Evolutionary conservation across 2,888 invertebrate species (phyloP).

Genomic region (Drosophila ezoana): DNA sequence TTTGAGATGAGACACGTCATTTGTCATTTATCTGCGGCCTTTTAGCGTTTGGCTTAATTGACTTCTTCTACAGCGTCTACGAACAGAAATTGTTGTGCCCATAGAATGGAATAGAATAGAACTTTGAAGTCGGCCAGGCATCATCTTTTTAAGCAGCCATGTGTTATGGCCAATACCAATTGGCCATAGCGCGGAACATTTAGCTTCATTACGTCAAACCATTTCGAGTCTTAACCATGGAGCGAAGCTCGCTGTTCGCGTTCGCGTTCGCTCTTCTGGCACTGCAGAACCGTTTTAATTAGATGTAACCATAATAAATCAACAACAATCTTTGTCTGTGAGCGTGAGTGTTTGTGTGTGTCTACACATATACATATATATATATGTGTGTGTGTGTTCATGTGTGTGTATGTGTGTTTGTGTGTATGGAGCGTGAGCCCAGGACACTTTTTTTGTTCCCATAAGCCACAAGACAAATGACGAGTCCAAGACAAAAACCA

Average conservation of each 20-base stretch:
- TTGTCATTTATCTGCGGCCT: conserved; percentile 77
- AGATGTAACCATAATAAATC: conserved; percentile 79
- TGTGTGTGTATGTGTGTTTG: conserved; percentile 12
- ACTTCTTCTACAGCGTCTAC: conserved; percentile 57
- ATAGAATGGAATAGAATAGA: conserved; percentile 27
- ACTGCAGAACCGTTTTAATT: conserved; percentile 77
- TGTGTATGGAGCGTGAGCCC: conserved; percentile 50
- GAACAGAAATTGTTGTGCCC: conserved; percentile 48
- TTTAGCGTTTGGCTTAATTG: conserved; percentile 76
- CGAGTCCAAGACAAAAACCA: conserved; percentile 33
- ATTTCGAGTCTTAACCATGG: conserved; percentile 59
- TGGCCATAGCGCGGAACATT: conserved; percentile 76
- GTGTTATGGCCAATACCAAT: conserved; percentile 77
- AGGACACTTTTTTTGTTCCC: conserved; percentile 65
- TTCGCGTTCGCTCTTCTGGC: conserved; percentile 34
- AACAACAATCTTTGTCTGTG: conserved; percentile 36
- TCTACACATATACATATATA: neutral
- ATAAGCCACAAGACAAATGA: conserved; percentile 65
- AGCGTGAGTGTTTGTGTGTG: conserved; percentile 20
- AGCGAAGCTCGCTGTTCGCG: conserved; percentile 19
- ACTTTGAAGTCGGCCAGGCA: conserved; percentile 29
- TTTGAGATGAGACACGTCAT: conserved; percentile 68
- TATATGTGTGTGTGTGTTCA: no score
- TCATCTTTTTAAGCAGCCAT: conserved; percentile 48
- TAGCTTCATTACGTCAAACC: conserved; percentile 78